phyloP scores from a whole-genome alignment of 2,797 vertebrate species.

The Bradypodion ventrale region DNA sequence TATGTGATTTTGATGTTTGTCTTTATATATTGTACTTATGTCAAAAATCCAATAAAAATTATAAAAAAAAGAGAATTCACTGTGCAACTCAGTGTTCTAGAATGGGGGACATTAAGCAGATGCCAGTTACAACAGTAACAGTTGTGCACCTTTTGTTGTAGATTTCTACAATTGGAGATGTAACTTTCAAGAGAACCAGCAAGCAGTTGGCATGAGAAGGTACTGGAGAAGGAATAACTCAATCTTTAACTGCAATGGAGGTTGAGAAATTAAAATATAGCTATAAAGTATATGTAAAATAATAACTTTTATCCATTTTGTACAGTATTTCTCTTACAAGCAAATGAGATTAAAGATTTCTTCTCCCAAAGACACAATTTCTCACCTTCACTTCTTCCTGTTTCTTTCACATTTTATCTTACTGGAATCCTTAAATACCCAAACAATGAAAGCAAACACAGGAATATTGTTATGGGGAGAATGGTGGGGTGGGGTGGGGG shows the following conservation, averaged over 20 bases:
- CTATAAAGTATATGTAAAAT: constrained; percentile 27
- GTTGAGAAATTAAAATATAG: constrained; percentile 39
- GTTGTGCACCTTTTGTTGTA: constrained; percentile 64
- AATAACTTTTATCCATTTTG: not conserved
- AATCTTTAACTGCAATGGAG: constrained; percentile 21
- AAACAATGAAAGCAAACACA: not conserved
- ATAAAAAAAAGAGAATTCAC: not conserved
- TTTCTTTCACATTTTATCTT: not conserved
- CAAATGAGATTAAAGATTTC: not conserved
- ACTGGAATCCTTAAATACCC: not conserved
- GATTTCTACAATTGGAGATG: constrained; percentile 66
- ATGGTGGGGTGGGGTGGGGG: not conserved
- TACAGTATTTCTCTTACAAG: constrained; percentile 34
- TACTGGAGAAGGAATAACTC: not conserved
- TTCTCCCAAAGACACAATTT: not conserved
- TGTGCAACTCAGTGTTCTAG: not conserved
- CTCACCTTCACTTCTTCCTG: not conserved
- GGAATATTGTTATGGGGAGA: not conserved
- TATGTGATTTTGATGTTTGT: too few species aligned
- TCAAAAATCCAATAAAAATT: too few species aligned
- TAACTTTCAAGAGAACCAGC: constrained; percentile 76
- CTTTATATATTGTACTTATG: too few species aligned
- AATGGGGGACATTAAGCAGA: not conserved
- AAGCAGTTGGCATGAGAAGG: constrained; percentile 71
- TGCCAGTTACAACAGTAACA: constrained; percentile 12